A percentile compares a stretch with the other conserved stretches of the same genome.
Conservation (phyloP, 1,140 invertebrate species). For the Catajapyx aquilonaris region DNA sequence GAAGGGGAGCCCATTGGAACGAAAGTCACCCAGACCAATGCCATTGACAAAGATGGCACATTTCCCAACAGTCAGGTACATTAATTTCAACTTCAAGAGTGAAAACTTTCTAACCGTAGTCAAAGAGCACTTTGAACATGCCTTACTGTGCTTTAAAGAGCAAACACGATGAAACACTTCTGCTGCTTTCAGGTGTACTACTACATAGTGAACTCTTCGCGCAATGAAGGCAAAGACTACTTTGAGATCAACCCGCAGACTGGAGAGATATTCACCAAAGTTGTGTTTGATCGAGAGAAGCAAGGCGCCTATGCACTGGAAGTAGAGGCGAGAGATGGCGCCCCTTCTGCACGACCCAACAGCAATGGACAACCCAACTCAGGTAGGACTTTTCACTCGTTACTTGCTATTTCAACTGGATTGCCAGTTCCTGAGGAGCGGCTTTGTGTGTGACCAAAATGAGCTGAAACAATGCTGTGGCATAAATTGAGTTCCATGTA, state of each 20-base stretch:
- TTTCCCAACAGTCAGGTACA: slow-evolving; percentile 80
- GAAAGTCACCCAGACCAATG: slow-evolving; percentile 87
- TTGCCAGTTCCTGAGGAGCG: too few relatives aligned
- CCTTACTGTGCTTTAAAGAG: neutral
- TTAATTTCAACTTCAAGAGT: too few relatives aligned
- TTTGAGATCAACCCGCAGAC: slow-evolving; percentile 86
- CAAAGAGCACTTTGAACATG: neutral
- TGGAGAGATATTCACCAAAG: slow-evolving; percentile 81
- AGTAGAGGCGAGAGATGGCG: slow-evolving; percentile 79
- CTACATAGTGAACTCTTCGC: slow-evolving; percentile 68
- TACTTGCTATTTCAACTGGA: too few relatives aligned
- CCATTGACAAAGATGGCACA: slow-evolving; percentile 89
- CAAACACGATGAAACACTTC: slow-evolving; percentile 1
- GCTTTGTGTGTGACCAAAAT: too few relatives aligned
- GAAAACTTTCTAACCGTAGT: too few relatives aligned
- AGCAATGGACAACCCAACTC: slow-evolving; percentile 75
- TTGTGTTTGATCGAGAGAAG: slow-evolving; percentile 84
- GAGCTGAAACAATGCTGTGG: too few relatives aligned
- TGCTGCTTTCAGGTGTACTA: slow-evolving; percentile 49
- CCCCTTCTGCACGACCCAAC: slow-evolving; percentile 75
- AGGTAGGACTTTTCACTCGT: too few relatives aligned
- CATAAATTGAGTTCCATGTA: too few relatives aligned
- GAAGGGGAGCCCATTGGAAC: slow-evolving; percentile 85
- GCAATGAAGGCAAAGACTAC: slow-evolving; percentile 80
- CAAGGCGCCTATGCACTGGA: slow-evolving; percentile 84